A percentile compares a stretch with the other conserved stretches of the same genome.
Conservation (phyloP, 64 coral and sea anemone species). For the Pachyseris speciosa region DNA sequence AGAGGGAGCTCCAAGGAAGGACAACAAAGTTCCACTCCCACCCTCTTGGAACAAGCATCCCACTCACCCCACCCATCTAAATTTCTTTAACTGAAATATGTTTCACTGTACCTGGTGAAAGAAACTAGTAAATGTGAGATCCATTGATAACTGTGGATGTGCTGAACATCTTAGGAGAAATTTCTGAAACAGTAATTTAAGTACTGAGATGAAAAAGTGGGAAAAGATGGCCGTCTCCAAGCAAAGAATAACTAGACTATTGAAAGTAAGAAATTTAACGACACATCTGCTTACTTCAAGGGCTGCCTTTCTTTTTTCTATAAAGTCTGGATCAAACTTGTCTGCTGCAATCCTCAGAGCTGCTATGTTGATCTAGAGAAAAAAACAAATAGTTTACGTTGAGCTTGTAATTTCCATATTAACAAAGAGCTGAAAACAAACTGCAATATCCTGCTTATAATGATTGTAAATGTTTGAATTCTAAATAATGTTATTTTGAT, state of each 20-base stretch:
- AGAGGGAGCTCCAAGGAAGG: too few relatives aligned
- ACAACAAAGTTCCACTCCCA: neutral
- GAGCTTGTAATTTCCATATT: neutral
- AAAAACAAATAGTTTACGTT: too few relatives aligned
- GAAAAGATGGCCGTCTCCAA: neutral
- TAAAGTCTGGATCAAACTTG: conserved; percentile 97
- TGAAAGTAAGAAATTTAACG: neutral
- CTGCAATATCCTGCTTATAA: too few relatives aligned
- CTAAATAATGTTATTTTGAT: too few relatives aligned
- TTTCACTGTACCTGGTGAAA: conserved; percentile 83
- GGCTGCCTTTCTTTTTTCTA: conserved; percentile 86
- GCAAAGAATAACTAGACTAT: neutral
- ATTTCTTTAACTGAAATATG: too few relatives aligned
- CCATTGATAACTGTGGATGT: conserved; percentile 81
- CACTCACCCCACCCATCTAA: neutral
- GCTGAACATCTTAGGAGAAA: conserved; percentile 91
- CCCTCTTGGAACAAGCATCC: neutral
- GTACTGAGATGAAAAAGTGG: neutral
- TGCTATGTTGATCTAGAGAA: conserved; percentile 80
- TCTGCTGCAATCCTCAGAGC: conserved; percentile 86
- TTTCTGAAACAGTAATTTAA: conserved; percentile 58
- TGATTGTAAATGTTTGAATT: too few relatives aligned
- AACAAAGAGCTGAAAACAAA: too few relatives aligned
- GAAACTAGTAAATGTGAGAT: conserved; percentile 87
- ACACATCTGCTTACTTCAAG: conserved; percentile 73